These are phyloP conservation scores for Perccottus glenii DNA, from an alignment of 2,113 vertebrate genomes.

Conservation along the genomic window DNA sequence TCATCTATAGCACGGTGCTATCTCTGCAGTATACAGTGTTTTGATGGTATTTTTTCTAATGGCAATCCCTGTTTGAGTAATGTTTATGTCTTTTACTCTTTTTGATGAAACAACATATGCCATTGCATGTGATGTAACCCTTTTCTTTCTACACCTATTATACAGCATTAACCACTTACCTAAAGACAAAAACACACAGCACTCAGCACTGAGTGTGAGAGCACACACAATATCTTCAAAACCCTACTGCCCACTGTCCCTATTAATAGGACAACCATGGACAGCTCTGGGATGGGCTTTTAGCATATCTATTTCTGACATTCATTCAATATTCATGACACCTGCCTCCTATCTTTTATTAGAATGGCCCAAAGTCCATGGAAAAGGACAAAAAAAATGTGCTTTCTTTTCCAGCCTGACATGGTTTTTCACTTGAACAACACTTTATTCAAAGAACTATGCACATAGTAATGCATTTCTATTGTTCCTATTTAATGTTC, in stretches of 20 bases:
- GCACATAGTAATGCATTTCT: slow-evolving; percentile 1
- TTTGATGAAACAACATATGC: slow-evolving; percentile 53
- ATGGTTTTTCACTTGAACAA: slow-evolving; percentile 47
- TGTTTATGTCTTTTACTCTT: slow-evolving; percentile 9
- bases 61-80: slow-evolving; percentile 19
- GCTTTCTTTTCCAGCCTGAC: slow-evolving; percentile 18
- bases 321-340: slow-evolving; percentile 77
- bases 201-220: slow-evolving; percentile 58
- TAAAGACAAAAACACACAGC: slow-evolving; percentile 45
- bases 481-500: slow-evolving; percentile 12
- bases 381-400: slow-evolving; percentile 14
- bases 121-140: slow-evolving; percentile 52
- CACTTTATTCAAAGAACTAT: slow-evolving; percentile 21
- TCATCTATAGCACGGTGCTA: slow-evolving; percentile 34
- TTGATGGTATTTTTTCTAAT: slow-evolving; percentile 25
- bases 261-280: slow-evolving; percentile 69
- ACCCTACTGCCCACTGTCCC: slow-evolving; percentile 35
- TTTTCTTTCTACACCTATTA: slow-evolving; percentile 28
- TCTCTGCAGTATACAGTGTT: slow-evolving; percentile 6
- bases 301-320: slow-evolving; percentile 77
- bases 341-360: slow-evolving; percentile 66
- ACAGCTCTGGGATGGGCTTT: slow-evolving; percentile 68
- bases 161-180: slow-evolving; percentile 55
- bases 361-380: slow-evolving; percentile 28
- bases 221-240: slow-evolving; percentile 51